phyloP scores from a whole-genome alignment of 2,888 invertebrate genomes.

The Prosopocoilus inquinatus region DNA sequence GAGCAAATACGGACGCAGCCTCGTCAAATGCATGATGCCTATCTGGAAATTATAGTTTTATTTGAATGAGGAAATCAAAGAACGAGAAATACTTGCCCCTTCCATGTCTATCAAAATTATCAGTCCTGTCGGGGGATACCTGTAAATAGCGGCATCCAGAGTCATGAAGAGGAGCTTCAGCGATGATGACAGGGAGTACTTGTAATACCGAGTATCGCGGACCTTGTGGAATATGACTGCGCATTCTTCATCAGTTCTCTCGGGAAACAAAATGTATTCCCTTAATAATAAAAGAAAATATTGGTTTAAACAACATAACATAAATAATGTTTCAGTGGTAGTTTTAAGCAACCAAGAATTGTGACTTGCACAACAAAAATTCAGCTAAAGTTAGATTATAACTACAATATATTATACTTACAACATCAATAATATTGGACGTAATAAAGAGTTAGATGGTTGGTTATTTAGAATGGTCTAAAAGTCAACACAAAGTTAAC shows the following conservation, averaged over 20 bases:
- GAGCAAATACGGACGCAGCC: constrained; percentile 43
- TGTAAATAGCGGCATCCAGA: constrained; percentile 54
- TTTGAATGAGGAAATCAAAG: neutral
- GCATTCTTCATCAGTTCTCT: constrained; percentile 59
- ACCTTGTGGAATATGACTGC: constrained; percentile 63
- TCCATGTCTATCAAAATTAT: constrained; percentile 68
- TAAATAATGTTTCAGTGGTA: no score
- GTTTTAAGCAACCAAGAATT: no score
- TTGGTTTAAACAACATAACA: no score
- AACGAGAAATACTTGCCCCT: constrained; percentile 53
- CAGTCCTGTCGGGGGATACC: constrained; percentile 62
- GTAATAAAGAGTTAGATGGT: no score
- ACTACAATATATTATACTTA: no score
- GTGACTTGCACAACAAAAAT: no score
- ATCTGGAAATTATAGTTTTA: constrained; percentile 21
- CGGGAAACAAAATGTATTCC: constrained; percentile 58
- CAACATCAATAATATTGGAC: no score
- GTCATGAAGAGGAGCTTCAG: constrained; percentile 53
- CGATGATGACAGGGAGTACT: constrained; percentile 60
- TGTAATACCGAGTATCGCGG: constrained; percentile 56
- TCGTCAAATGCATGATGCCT: constrained; percentile 36
- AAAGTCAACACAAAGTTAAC: no score
- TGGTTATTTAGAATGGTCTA: no score
- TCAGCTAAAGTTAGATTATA: no score
- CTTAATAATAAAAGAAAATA: constrained; percentile 47